Evolutionary conservation across 2,113 vertebrate species (phyloP).

Genomic region (Pachypanchax playfairii): DNA sequence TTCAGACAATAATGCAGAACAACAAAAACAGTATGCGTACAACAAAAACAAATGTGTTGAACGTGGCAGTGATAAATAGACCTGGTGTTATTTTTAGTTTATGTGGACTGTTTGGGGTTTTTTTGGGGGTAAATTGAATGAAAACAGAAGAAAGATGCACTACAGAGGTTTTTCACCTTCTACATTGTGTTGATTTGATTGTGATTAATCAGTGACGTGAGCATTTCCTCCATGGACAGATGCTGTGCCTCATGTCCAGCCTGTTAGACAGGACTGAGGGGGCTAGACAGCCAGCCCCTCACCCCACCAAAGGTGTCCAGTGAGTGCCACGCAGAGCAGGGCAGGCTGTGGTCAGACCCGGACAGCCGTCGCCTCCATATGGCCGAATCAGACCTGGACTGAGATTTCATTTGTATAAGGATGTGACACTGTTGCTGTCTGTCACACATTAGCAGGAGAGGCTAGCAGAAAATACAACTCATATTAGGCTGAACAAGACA

Average conservation of each 20-base stretch:
- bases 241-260: conserved; percentile 75
- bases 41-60: too few relatives aligned
- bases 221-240: conserved; percentile 60
- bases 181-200: neutral
- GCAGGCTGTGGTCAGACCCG: conserved; percentile 53
- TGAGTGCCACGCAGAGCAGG: conserved; percentile 54
- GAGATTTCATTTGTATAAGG: conserved; percentile 22
- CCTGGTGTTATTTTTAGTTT: too few relatives aligned
- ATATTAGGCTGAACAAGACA: neutral
- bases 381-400: conserved; percentile 35
- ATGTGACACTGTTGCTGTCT: neutral
- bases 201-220: conserved; percentile 14
- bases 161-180: neutral
- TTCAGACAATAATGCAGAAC: neutral
- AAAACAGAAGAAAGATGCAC: too few relatives aligned
- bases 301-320: conserved; percentile 58
- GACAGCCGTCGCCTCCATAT: conserved; percentile 71
- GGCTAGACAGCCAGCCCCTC: conserved; percentile 54
- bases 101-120: too few relatives aligned
- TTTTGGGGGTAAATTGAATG: too few relatives aligned
- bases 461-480: neutral
- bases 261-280: conserved; percentile 68
- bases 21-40: neutral
- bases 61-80: neutral
- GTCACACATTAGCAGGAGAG: neutral